These are phyloP conservation scores for Megalopta genalis DNA, from an alignment of 1,140 invertebrate genomes.

Conservation along the genomic window DNA sequence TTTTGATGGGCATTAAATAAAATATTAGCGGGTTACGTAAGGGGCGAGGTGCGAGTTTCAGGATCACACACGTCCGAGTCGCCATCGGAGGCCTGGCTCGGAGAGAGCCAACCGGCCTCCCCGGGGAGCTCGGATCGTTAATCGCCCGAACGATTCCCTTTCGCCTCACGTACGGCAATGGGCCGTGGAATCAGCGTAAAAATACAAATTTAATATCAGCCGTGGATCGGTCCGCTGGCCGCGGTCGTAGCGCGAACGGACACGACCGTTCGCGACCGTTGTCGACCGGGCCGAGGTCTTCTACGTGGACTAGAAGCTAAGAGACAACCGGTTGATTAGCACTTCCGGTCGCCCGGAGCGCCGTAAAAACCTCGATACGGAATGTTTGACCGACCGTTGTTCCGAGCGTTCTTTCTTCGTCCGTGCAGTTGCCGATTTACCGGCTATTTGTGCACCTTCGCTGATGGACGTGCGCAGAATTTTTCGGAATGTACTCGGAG, in stretches of 20 bases:
- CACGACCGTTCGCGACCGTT: conserved; percentile 10
- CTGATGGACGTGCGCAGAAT: not conserved
- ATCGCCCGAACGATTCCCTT: conserved; percentile 79
- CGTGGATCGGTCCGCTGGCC: conserved; percentile 49
- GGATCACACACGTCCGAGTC: conserved; percentile 56
- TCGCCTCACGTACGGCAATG: conserved; percentile 78
- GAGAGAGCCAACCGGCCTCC: conserved; percentile 62
- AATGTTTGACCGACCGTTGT: not conserved
- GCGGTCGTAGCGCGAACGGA: conserved; percentile 18
- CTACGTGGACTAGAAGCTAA: conserved; percentile 14
- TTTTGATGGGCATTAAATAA: conserved; percentile 80
- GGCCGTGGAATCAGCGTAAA: conserved; percentile 81
- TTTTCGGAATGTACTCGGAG: not conserved
- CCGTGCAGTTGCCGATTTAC: not conserved
- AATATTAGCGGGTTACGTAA: conserved; percentile 67
- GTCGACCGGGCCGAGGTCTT: conserved; percentile 12
- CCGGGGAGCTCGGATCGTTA: conserved; percentile 78
- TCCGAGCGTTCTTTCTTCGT: not conserved
- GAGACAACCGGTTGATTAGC: conserved; percentile 12
- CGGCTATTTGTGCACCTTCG: not conserved
- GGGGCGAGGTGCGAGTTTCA: conserved; percentile 53
- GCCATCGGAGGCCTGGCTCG: conserved; percentile 63
- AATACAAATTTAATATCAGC: conserved; percentile 81
- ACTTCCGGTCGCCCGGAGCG: not conserved
- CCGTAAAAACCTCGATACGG: not conserved